Base-by-base conservation (phyloP, 2,113 vertebrate species). In the Vidua chalybeata region DNA sequence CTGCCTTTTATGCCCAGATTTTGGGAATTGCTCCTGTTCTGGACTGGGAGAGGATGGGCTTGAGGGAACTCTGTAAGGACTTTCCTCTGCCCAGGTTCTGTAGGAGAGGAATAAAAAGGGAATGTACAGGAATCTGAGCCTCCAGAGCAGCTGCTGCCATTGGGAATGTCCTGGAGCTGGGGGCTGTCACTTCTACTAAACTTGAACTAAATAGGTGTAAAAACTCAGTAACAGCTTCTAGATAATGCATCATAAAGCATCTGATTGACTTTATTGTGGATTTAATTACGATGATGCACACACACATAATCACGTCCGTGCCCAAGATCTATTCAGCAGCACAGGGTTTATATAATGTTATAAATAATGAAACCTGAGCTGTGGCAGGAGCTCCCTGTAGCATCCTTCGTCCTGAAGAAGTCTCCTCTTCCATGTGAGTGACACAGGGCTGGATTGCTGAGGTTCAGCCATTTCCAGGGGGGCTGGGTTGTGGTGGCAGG, bases 321-420 rank as follows among this genome's bases (percentile, higher is more conserved):
- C 15, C 1, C 28, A 31, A 21, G 81, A 35, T 62, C 54, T 69
- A 2, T 59, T 35, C 66, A 9, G 66, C 3, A 45, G 67, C 15
- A n/a, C 64, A 62, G 72, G 21, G 8, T 83, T 85, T 77, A 14
- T 75, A 4, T 37, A 63, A 85, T 1, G 0, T 58, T 12, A 51
- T 77, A 87, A 96, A 89, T 89, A 87, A 66, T 27, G 46, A 79
- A 94, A 69, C 31, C 46, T 54, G 69, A 75, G 84, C 89, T 54
- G 87, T 8, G 15, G 2, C 52, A 13, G 14, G 96, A 45, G 52
- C 86, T 94, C 81, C 66, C 73, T 9, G 73, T 3, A 45, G 77
- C 77, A 82, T 91, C 87, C 69, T 59, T 62, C 33, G 8, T 41
- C 41, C 41, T 41, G 41, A 41, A 41, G 81, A 73, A 20, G 13